A percentile compares a stretch with the other conserved stretches of the same genome.
Conservation (phyloP, 2,113 vertebrate genomes). For the Marmota monax region DNA sequence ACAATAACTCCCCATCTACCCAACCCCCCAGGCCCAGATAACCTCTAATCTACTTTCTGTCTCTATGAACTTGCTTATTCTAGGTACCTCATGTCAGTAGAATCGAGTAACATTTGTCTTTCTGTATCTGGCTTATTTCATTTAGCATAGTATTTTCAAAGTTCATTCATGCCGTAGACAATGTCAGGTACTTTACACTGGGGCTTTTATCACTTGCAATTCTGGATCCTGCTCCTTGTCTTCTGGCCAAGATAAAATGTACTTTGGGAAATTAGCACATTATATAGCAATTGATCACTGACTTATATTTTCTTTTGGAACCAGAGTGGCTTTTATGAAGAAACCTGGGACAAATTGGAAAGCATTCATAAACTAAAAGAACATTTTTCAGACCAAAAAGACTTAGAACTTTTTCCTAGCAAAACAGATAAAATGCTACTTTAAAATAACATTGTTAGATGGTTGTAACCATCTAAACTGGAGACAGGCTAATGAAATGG, state of each 20-base stretch:
- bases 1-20: no score
- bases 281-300: conserved; percentile 21
- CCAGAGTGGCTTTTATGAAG: not conserved
- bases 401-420: not conserved
- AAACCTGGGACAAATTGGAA: not conserved
- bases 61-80: not conserved
- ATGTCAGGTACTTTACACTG: not conserved
- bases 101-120: not conserved
- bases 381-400: not conserved
- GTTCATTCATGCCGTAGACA: not conserved
- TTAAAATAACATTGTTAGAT: not conserved
- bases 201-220: not conserved
- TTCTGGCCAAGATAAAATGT: conserved; percentile 13
- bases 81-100: not conserved
- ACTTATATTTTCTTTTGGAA: conserved; percentile 46
- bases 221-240: not conserved
- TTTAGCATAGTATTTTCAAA: not conserved
- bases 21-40: not conserved
- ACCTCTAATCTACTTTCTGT: not conserved
- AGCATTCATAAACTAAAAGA: not conserved
- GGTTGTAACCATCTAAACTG: not conserved
- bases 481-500: not conserved
- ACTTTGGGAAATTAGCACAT: not conserved
- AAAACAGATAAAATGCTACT: not conserved
- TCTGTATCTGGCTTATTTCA: conserved; percentile 29